phyloP scores from a whole-genome alignment of 53 echinoderm and acorn worm genomes.

The Pentamera pediparva region DNA sequence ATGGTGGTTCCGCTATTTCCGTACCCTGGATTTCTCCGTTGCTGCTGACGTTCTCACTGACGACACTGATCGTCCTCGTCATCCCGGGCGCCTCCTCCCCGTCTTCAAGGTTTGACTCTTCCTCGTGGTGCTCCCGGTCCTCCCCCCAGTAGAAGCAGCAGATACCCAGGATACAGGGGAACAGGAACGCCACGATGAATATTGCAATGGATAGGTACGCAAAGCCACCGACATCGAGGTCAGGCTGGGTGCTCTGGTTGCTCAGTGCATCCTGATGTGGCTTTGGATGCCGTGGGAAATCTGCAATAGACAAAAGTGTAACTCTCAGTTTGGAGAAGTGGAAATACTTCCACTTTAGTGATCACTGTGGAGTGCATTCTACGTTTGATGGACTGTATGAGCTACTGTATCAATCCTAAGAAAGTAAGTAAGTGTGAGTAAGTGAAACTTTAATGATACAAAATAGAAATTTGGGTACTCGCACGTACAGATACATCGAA shows the following conservation, averaged over 20 bases:
- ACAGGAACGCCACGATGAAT: conserved; percentile 15
- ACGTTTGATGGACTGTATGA: too few relatives aligned
- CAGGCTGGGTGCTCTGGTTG: conserved; percentile 17
- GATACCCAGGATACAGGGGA: not conserved
- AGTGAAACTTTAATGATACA: too few relatives aligned
- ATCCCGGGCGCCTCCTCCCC: not conserved
- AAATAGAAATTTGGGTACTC: too few relatives aligned
- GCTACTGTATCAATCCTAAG: not conserved
- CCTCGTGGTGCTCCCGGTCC: not conserved
- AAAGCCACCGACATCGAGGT: not conserved
- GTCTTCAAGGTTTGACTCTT: not conserved
- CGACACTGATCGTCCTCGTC: conserved; percentile 7
- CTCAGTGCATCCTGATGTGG: conserved; percentile 10
- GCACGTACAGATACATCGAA: too few relatives aligned
- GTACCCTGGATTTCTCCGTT: not conserved
- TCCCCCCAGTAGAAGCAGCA: conserved; percentile 15
- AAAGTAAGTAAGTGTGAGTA: too few relatives aligned
- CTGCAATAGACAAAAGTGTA: not conserved
- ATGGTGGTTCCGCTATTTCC: not conserved
- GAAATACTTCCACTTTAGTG: too few relatives aligned
- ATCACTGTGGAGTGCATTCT: too few relatives aligned
- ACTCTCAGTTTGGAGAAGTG: too few relatives aligned
- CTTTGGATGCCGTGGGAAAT: not conserved
- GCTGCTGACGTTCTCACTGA: not conserved
- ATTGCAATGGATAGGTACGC: conserved; percentile 4